Conservation (phyloP, 2,888 invertebrate species). For the Antitype chi region DNA sequence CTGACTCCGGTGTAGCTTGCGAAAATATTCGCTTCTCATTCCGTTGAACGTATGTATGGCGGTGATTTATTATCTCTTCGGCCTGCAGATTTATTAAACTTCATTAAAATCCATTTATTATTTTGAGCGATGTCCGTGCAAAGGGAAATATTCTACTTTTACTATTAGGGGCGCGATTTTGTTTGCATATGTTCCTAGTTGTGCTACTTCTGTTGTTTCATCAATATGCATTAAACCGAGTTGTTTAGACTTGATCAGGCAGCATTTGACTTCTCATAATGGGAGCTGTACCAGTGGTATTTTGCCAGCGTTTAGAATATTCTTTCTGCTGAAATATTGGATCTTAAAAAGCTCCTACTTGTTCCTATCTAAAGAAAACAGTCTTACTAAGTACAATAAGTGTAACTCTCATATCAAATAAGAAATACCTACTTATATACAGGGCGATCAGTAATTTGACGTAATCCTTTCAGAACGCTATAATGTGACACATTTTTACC, state of each 20-base stretch:
- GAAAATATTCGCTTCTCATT: slow-evolving; percentile 40
- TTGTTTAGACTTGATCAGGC: background rate
- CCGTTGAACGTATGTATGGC: slow-evolving; percentile 24
- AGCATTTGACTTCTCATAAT: background rate
- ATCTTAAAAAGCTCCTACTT: background rate
- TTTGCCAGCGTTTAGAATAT: background rate
- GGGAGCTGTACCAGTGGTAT: background rate
- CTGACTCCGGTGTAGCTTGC: slow-evolving; percentile 36
- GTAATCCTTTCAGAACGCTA: background rate
- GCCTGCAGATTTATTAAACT: slow-evolving; percentile 4
- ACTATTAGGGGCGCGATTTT: background rate
- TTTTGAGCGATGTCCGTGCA: slow-evolving; percentile 7
- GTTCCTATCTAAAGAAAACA: background rate
- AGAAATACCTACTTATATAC: background rate
- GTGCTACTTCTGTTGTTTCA: background rate
- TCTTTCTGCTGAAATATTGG: background rate
- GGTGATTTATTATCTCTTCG: slow-evolving; percentile 41
- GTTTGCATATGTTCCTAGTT: background rate
- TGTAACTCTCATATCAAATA: background rate
- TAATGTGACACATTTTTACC: no score
- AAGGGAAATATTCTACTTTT: background rate
- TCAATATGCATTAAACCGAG: background rate
- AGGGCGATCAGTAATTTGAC: background rate
- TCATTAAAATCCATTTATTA: slow-evolving; percentile 25
- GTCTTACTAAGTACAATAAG: background rate